Evolutionary conservation across 2,888 invertebrate genomes (phyloP), one percentile per base, ranked within the genome.

Genomic region (Campoplex nolae): DNA sequence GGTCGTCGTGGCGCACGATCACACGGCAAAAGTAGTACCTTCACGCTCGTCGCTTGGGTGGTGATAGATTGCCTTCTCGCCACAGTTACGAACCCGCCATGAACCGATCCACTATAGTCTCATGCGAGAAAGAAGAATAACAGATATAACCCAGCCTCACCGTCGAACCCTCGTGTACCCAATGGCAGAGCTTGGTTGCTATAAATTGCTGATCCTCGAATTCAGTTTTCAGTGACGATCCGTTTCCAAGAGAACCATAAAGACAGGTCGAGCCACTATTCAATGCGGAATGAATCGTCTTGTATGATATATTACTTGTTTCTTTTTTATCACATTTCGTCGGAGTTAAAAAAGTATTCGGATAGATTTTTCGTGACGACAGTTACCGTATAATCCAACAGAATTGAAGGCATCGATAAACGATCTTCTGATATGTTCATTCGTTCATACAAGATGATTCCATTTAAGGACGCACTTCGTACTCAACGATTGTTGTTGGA

Each of bases 21-120:
- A 86, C 54, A 58, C 71, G 28, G 45, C 75, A 75, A 84, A 78
- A 56, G 82, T 78, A 85, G 88, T 85, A 84, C 86, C 79, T 81
- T 83, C 78, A 51, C 73, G 84, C 80, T 88, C 68, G 79, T 76
- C 62, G 74, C 42, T 76, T 74, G 83, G 78, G 77, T 73, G 90
- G 92, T 93, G 93, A 93, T 93, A 92, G 93, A 93, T 93, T 93
- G 92, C 93, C 92, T 91, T 89, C 90, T 91, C 90, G 88, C 91
- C 88, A 89, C 89, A 90, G 90, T 83, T 84, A 56, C 68, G 75
- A 70, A 85, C 83, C 74, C 78, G 75, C 54, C 70, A n/a, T 45
- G n/a, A 18, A 42, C 68, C 79, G 48, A 54, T 71, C 35, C 79
- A 73, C 65, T 32, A 54, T 51, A 35, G 80, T 81, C 78, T 81